A percentile compares a stretch with the other conserved stretches of the same genome.
Evolutionary conservation across 1,140 invertebrate genomes (phyloP).

Genomic region (Glossosoma conforme): DNA sequence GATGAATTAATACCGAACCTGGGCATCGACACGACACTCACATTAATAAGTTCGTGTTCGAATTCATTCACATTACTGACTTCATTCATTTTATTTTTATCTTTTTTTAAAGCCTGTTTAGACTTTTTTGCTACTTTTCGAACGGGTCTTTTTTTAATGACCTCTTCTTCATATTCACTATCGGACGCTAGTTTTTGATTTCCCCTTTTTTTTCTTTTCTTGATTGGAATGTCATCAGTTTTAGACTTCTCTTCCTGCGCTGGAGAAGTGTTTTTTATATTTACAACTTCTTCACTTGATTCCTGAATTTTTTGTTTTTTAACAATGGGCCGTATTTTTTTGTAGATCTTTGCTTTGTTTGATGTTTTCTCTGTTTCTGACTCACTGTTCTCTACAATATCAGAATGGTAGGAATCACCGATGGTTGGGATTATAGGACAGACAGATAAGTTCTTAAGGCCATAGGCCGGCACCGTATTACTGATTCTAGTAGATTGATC

Average conservation of each 20-base stretch:
- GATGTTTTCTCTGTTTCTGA: conserved; percentile 52
- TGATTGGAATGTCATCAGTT: background rate
- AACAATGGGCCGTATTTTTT: conserved; percentile 37
- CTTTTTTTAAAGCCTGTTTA: conserved; percentile 14
- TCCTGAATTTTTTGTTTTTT: conserved; percentile 42
- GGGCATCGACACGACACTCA: conserved; percentile 19
- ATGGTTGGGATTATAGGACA: conserved; percentile 30
- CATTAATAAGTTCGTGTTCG: conserved; percentile 24
- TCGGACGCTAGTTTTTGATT: conserved; percentile 13
- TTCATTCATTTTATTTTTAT: conserved; percentile 28
- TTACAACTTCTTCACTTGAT: background rate
- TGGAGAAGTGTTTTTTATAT: background rate
- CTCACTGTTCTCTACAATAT: conserved; percentile 63
- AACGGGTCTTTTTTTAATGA: conserved; percentile 17
- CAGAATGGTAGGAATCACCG: conserved; percentile 39
- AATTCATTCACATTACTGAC: conserved; percentile 35
- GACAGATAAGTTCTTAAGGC: conserved; percentile 40
- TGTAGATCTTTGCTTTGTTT: conserved; percentile 38
- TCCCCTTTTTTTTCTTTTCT: conserved; percentile 2
- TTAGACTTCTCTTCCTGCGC: background rate
- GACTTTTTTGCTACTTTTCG: conserved; percentile 23
- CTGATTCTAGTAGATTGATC: conserved; percentile 3
- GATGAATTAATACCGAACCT: conserved; percentile 24
- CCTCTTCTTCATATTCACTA: conserved; percentile 17
- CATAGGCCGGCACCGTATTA: conserved; percentile 31